Percentiles rank a stretch among this genome's conserved stretches.
Evolutionary conservation across 2,888 invertebrate species (phyloP).

Genomic region (Galerucella calmariensis): DNA sequence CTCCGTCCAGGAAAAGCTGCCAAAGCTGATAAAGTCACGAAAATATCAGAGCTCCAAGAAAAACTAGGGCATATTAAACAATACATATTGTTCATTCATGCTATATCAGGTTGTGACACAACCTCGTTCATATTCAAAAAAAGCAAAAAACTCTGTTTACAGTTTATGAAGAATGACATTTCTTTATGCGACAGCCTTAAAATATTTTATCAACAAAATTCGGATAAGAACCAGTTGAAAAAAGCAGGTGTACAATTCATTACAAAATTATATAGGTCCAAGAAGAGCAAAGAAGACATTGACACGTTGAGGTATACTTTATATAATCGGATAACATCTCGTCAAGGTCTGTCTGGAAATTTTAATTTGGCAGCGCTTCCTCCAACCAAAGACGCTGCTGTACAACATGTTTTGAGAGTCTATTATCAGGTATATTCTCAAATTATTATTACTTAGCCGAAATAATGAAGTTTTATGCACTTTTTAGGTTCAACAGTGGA

Average conservation of each 20-base stretch:
- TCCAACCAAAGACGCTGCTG: conserved; percentile 6
- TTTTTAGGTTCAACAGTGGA: neutral
- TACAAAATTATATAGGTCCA: neutral
- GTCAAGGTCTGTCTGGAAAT: neutral
- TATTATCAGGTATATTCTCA: conserved; percentile 1
- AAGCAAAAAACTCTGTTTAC: neutral
- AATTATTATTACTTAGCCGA: neutral
- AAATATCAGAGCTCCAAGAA: too few relatives aligned
- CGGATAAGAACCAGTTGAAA: neutral
- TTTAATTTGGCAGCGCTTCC: neutral
- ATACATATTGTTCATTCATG: conserved; percentile 15
- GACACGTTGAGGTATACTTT: neutral
- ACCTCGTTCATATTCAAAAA: conserved; percentile 8
- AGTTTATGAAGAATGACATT: conserved; percentile 16
- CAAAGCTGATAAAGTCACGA: neutral
- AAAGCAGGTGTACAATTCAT: neutral
- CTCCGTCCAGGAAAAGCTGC: neutral
- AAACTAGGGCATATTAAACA: conserved; percentile 14
- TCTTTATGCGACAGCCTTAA: neutral
- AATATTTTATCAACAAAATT: conserved; percentile 13
- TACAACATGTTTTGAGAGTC: conserved; percentile 1
- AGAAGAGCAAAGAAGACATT: neutral
- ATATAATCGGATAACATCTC: neutral
- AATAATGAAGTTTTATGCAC: conserved; percentile 6
- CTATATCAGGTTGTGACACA: conserved; percentile 12